Evolutionary conservation across 2,113 vertebrate species (phyloP), one percentile per base, ranked within the genome.

Genomic region (Clarias macrocephalus): DNA sequence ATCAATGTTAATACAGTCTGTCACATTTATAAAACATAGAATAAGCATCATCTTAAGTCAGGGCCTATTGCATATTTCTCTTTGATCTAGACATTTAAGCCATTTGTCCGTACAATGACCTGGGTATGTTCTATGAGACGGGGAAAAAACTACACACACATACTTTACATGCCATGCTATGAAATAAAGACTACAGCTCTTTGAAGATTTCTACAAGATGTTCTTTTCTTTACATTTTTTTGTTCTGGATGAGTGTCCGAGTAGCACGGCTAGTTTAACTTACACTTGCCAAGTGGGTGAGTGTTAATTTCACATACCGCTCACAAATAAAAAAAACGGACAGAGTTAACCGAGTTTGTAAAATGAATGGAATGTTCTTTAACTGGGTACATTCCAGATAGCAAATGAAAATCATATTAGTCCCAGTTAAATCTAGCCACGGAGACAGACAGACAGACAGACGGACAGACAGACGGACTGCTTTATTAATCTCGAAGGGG

Each of bases 301-400:
- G 13, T 42, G 33, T 42, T 63, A 63, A 59, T 63, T 82, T 65
- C 4, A 42, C 23, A 62, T 62, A 21, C 33, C 25, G 59, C 16
- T 11, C 19, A 80, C 56, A 60, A 37, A 80, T 62, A 1, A 23
- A 25, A 23, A 25, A 60, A 62, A 60, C 60, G n/a, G 75, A 52
- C 6, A 12, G 9, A 52, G 37, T 16, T 77, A 77, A 77, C 52
- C 16, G 19, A 73, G 7, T 56, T 77, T 77, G 48, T 12, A 25
- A 76, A 59, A 48, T n/a, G 11, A 15, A 63, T 82, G 59, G 81
- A 82, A 65, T 82, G 60, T 15, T 82, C 6, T 48, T 63, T 82
- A 33, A 23, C 21, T n/a, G 12, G 16, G 5, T 82, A 52, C 15
- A 28, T 72, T 73, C 48, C 48, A 8, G 6, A 48, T 0, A 8